Evolutionary conservation across 1,140 invertebrate genomes (phyloP), one percentile per base, ranked within the genome.

Genomic region (Planococcus citri): DNA sequence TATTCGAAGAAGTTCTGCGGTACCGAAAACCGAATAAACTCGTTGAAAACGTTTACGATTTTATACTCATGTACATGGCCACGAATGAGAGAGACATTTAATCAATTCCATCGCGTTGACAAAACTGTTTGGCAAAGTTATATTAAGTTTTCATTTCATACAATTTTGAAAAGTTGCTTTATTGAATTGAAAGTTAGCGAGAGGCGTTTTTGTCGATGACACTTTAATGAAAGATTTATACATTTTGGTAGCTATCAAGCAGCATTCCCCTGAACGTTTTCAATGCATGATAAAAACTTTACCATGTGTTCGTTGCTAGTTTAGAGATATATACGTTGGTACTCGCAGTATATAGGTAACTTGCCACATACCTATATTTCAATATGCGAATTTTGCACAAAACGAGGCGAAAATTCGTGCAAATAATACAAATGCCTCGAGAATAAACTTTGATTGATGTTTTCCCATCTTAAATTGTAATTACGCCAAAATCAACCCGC

Each of bases 221-320:
- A 51, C 41, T 51, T 51, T 51, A 51, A 51, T 51, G 41, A 51
- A 51, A 51, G 41, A 51, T 51, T 51, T 51, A 51, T 51, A 51
- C 17, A 51, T 51, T 51, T 37, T 51, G 29, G 29, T 33, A 6
- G 29, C 4, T 33, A 33, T 33, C 29, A 12, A 33, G 29, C 29
- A 33, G 12, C 29, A 33, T 33, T 33, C 29, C 29, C 29, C 12
- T 12, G 3, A 33, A 33, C 29, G 4, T 33, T 33, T 33, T 33
- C 29, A 33, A 33, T 33, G 12, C 29, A 33, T 33, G 12, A 33
- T 33, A 33, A 33, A 33, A 33, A 33, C 29, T 33, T 33, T 33
- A 33, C 29, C 12, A 12, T 33, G 29, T 33, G 29, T 33, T 3
- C 12, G 29, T 12, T 12, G 29, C 29, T 33, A 33, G 29, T 33